phyloP scores from a whole-genome alignment of 1,140 invertebrate species.

The Cydia amplana region DNA sequence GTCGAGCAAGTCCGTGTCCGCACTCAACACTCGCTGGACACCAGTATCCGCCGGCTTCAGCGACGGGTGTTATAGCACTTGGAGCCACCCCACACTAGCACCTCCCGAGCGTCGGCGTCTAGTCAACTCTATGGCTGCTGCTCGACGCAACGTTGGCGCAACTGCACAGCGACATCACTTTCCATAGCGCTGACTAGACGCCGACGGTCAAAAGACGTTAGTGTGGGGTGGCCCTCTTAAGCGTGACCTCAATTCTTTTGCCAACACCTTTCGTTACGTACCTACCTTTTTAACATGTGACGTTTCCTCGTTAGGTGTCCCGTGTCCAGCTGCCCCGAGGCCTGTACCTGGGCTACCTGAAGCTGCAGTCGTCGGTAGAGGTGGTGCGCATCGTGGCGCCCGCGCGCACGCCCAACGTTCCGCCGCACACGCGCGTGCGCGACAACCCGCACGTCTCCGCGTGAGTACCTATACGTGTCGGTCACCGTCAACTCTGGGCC shows the following conservation, averaged over 20 bases:
- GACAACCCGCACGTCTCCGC: constrained; percentile 97
- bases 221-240: too few relatives aligned
- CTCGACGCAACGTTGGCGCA: too few relatives aligned
- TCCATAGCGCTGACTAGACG: too few relatives aligned
- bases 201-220: too few relatives aligned
- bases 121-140: too few relatives aligned
- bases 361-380: constrained; percentile 97
- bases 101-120: too few relatives aligned
- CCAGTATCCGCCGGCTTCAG: constrained; percentile 88
- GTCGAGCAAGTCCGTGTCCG: constrained; percentile 81
- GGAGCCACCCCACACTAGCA: too few relatives aligned
- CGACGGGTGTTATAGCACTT: constrained; percentile 62
- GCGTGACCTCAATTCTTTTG: too few relatives aligned
- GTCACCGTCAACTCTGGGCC: too few relatives aligned
- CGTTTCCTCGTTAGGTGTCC: constrained; percentile 75
- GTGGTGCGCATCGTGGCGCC: constrained; percentile 96
- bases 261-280: too few relatives aligned
- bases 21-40: constrained; percentile 93
- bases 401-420: constrained; percentile 92
- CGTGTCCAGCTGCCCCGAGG: constrained; percentile 89
- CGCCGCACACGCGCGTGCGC: constrained; percentile 94
- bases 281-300: too few relatives aligned
- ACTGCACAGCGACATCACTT: too few relatives aligned
- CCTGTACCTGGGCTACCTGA: constrained; percentile 96
- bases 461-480: constrained; percentile 83